Conservation (phyloP, 2,113 vertebrate species). For the Paraplagusia blochii region DNA sequence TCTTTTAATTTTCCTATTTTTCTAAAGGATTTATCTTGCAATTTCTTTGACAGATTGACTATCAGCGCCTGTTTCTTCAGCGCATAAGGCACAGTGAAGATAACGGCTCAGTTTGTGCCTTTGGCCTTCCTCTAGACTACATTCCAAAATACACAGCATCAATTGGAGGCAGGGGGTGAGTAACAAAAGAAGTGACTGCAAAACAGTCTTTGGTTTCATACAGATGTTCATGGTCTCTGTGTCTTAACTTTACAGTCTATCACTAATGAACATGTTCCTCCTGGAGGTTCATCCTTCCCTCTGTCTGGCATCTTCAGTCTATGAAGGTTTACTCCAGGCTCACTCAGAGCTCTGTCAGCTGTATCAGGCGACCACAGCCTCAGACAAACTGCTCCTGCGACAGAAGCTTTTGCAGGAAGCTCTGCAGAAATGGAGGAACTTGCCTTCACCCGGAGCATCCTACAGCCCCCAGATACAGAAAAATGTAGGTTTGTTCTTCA, state of each 20-base stretch:
- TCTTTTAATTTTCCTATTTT: too few species aligned
- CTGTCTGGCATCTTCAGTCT: slow-evolving; percentile 60
- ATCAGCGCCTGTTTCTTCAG: slow-evolving; percentile 69
- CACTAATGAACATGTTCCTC: slow-evolving; percentile 69
- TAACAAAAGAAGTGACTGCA: not conserved
- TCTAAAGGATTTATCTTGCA: not conserved
- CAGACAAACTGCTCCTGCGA: slow-evolving; percentile 54
- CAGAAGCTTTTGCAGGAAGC: slow-evolving; percentile 63
- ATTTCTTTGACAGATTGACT: slow-evolving; percentile 67
- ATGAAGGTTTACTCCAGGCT: slow-evolving; percentile 57
- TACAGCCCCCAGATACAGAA: slow-evolving; percentile 71
- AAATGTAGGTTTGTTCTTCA: slow-evolving; percentile 46
- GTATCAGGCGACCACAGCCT: slow-evolving; percentile 40
- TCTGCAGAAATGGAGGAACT: slow-evolving; percentile 59
- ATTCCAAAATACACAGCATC: slow-evolving; percentile 73
- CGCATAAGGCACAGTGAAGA: slow-evolving; percentile 62
- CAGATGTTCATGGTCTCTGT: not conserved
- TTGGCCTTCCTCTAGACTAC: slow-evolving; percentile 72
- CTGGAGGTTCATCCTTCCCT: slow-evolving; percentile 79
- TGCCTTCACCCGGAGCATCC: slow-evolving; percentile 49
- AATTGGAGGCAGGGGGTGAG: slow-evolving; percentile 70
- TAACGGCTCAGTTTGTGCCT: slow-evolving; percentile 47
- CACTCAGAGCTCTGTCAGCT: slow-evolving; percentile 66
- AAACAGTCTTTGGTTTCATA: not conserved
- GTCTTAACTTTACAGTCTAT: slow-evolving; percentile 50